Base-by-base conservation (phyloP, 2,113 vertebrate genomes). In the Ivindomyrus marchei region DNA sequence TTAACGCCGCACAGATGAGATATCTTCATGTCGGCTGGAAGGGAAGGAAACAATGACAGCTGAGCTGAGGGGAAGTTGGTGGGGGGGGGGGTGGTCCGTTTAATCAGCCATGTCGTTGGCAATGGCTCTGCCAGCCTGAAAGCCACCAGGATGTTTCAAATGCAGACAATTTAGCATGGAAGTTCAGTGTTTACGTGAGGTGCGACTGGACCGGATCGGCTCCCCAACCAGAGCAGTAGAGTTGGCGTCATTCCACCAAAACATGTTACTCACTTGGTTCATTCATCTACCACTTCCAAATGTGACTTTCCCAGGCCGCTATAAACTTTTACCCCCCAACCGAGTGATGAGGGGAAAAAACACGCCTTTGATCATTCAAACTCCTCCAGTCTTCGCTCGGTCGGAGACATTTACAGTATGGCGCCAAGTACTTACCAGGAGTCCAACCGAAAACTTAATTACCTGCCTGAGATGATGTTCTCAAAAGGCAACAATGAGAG, bases 401-500 rank as follows among this genome's bases (percentile, higher is more conserved):
- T 91, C 90, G 62, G 89, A 91, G 88, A 90, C 91, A 91, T 92
- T 93, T 92, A 93, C 87, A 90, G 83, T 92, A 93, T 52, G 90
- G 89, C 47, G 36, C 39, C 39, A 91, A 90, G 89, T 91, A 88
- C 88, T 88, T 89, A 91, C 90, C 91, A 93, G 91, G 90, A 93
- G 91, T 74, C 66, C 88, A 91, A 91, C 70, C 8, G 89, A 90
- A 92, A 92, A 92, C 91, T 91, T 92, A 93, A 93, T 93, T 93
- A 93, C 91, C 93, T 93, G 92, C 84, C 90, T 91, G 92, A 52
- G 91, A 92, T 90, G 90, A 92, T 89, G 89, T 92, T 92, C 92
- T 93, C 90, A 91, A 92, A 91, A 93, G 92, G 90, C 89, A 92
- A 92, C 92, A 91, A 89, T 89, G 91, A 90, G 90, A 90, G 52